Percentiles rank a stretch among this genome's conserved stretches.
Evolutionary conservation across 2,888 invertebrate genomes (phyloP).

Genomic region (Patella depressa): DNA sequence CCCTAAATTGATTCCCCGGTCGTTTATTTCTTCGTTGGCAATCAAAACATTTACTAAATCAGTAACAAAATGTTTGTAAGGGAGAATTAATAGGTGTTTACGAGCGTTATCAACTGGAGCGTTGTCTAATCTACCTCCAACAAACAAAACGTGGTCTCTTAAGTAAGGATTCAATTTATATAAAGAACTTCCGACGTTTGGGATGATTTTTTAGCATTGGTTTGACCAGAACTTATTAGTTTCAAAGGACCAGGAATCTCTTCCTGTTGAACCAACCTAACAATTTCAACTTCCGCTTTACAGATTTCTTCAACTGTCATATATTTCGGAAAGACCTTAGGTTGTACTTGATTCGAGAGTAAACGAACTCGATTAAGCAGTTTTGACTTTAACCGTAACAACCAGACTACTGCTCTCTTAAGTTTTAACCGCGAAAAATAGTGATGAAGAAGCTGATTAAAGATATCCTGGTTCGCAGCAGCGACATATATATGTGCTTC

Average conservation of each 20-base stretch:
- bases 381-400: too few relatives aligned
- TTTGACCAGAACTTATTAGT: neutral
- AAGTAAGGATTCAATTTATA: too few relatives aligned
- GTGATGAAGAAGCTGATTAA: too few relatives aligned
- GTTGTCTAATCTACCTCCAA: neutral
- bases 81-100: neutral
- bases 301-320: neutral
- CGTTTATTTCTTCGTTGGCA: neutral
- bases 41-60: neutral
- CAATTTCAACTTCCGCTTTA: neutral
- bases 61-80: neutral
- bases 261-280: neutral
- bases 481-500: too few relatives aligned
- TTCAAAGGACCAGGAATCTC: neutral
- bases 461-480: too few relatives aligned
- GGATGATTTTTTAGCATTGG: too few relatives aligned
- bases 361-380: neutral
- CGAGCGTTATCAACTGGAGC: neutral
- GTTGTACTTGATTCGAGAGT: neutral
- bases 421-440: too few relatives aligned
- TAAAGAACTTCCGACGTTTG: too few relatives aligned
- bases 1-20: conserved; percentile 20
- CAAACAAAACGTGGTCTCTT: neutral
- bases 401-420: too few relatives aligned
- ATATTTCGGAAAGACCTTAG: neutral